Conservation (phyloP, 2,888 invertebrate species). For the Melanostoma mellinum region DNA sequence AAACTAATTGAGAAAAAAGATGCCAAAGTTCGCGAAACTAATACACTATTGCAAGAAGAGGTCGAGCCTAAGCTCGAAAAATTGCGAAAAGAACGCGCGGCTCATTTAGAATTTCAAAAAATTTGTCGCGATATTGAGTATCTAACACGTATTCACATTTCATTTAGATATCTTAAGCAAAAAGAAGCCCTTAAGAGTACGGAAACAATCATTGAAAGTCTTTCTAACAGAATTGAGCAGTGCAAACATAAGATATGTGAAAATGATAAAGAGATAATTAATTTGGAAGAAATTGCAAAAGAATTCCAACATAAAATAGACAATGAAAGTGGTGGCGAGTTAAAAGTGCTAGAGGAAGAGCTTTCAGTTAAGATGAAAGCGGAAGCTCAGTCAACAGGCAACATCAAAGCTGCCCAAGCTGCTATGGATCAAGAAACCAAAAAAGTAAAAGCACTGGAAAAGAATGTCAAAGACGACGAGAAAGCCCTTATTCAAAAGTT, state of each 20-base stretch:
- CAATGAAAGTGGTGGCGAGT: conserved; percentile 85
- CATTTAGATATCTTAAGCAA: conserved; percentile 82
- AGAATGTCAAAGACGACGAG: conserved; percentile 87
- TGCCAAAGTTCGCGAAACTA: conserved; percentile 92
- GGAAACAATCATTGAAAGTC: conserved; percentile 83
- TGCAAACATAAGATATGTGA: conserved; percentile 84
- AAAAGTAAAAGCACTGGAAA: conserved; percentile 86
- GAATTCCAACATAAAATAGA: conserved; percentile 87
- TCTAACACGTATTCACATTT: conserved; percentile 85
- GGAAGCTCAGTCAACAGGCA: conserved; percentile 87
- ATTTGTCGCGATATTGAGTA: conserved; percentile 92
- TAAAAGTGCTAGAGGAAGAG: conserved; percentile 86
- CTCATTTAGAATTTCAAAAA: conserved; percentile 94
- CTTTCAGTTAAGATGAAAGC: conserved; percentile 86
- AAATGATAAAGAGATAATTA: conserved; percentile 83
- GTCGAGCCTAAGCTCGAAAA: conserved; percentile 94
- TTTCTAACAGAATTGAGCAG: conserved; percentile 84
- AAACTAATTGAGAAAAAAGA: conserved; percentile 96
- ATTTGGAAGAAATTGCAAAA: conserved; percentile 84
- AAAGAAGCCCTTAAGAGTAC: conserved; percentile 83
- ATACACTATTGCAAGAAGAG: conserved; percentile 90
- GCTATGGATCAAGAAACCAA: conserved; percentile 87
- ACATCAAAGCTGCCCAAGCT: conserved; percentile 86
- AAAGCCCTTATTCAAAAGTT: conserved; percentile 85
- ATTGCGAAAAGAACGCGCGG: conserved; percentile 91